These are phyloP conservation scores for Charaxes varanes DNA, from an alignment of 1,140 invertebrate species.

Conservation along the genomic window DNA sequence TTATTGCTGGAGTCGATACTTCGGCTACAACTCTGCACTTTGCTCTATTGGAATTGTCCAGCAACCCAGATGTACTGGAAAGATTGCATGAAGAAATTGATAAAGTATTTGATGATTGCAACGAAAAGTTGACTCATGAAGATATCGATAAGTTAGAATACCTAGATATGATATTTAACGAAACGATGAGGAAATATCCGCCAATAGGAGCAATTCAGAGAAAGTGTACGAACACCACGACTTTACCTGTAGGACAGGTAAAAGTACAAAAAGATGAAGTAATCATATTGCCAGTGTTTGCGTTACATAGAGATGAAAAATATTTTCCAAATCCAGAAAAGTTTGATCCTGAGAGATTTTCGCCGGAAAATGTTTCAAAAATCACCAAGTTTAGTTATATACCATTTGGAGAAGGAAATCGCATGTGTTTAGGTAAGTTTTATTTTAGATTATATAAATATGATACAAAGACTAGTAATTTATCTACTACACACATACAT, in stretches of 20 bases:
- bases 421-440: conserved; percentile 78
- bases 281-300: conserved; percentile 73
- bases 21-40: conserved; percentile 40
- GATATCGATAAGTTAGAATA: conserved; percentile 51
- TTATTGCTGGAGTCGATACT: conserved; percentile 75
- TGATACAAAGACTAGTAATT: too few species aligned
- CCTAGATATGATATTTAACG: conserved; percentile 59
- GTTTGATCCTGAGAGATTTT: conserved; percentile 78
- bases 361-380: conserved; percentile 46
- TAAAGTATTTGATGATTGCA: conserved; percentile 29
- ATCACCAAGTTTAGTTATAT: conserved; percentile 74
- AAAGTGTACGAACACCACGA: conserved; percentile 50
- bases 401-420: conserved; percentile 81
- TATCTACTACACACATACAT: too few species aligned
- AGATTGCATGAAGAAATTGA: conserved; percentile 59
- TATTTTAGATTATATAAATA: too few species aligned
- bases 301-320: conserved; percentile 75
- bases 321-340: conserved; percentile 75
- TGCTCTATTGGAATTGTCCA: conserved; percentile 41
- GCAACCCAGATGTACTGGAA: conserved; percentile 56
- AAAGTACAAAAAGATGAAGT: conserved; percentile 63
- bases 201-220: conserved; percentile 55
- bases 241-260: conserved; percentile 53
- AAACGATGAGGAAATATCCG: conserved; percentile 68
- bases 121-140: conserved; percentile 59